Evolutionary conservation across 2,888 invertebrate genomes (phyloP), one percentile per base, ranked within the genome.

Genomic region (Ctena decussata): DNA sequence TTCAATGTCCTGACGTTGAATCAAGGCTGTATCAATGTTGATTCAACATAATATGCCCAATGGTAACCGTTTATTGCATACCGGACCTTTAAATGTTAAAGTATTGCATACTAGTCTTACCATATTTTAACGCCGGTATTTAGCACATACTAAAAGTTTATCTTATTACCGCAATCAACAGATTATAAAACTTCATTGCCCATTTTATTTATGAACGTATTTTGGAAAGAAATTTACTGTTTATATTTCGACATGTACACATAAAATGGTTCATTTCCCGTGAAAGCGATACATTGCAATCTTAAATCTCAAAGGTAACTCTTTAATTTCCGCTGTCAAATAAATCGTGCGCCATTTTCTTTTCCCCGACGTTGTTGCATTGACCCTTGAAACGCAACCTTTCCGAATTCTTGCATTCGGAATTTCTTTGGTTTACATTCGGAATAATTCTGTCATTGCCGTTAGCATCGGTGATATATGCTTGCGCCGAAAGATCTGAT

Each of bases 121-220:
- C 46, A 15, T 18, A n/a, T 8, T 46, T 46, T 46, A 46, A 46
- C 46, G 46, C 46, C 46, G 15, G 3, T 8, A 65, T 65, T 65
- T 65, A 65, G 30, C 35, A 35, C 65, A 24, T 65, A 65, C 65
- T 65, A 65, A 65, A 65, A 35, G 32, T n/a, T 65, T 65, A 65
- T 65, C 65, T 30, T 35, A 35, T 65, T 65, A 35, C 11, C 12
- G 35, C 21, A 12, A 65, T 65, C 65, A 65, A 65, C 65, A 35
- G 18, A 1, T 65, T 65, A 65, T 65, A 65, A 65, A 65, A 35
- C 8, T 65, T 35, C 21, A 65, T 35, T 11, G 35, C 65, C 65
- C 65, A 21, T 65, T 65, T 65, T 35, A 65, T 65, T 65, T 65
- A 57, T 57, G 15, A 35, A 18, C 65, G 65, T 65, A 65, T 35